Base-by-base conservation (phyloP, 2,113 vertebrate species). In the Piaya cayana region DNA sequence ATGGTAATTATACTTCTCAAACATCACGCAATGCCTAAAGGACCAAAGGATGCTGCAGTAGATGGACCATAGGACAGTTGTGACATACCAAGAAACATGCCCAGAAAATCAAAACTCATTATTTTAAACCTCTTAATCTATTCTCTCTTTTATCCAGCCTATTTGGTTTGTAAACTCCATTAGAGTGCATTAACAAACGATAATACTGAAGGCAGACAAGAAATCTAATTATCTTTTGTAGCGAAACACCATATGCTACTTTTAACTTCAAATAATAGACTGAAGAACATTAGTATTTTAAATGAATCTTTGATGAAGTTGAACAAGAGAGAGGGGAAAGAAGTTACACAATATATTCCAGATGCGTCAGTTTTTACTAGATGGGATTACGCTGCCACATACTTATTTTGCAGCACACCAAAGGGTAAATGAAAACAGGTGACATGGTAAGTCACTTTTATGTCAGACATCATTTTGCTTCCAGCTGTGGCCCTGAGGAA, bases 161-260 rank as follows among this genome's bases (percentile, higher is more conserved):
- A 39, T 90, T 92, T 83, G 96, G 47, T 95, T 97, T 97, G 80
- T 92, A 97, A 97, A 96, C 90, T 81, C 42, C 75, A 96, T 91
- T 98, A 97, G 93, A 93, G 82, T 80, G 91, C 58, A 71, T 96
- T 96, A 94, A 93, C 50, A 30, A 97, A 94, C 92, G 92, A 77
- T 82, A 97, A 86, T 74, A 96, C 86, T 96, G 95, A 98, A 97
- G 58, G 78, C 95, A 98, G 89, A 92, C 74, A 93, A 96, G 93
- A 97, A 98, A 97, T 96, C 90, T 98, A 97, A 98, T 98, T 98
- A 97, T 97, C 95, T 94, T 97, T 97, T 96, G 91, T 93, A 27
- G 15, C 91, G 93, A 96, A 97, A 72, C 76, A 94, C 97, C 97
- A 97, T 98, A 97, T 98, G 97, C 92, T 97, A 82, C 94, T 96